Evolutionary conservation across 2,113 vertebrate genomes (phyloP).

Genomic region (Chiloscyllium plagiosum): DNA sequence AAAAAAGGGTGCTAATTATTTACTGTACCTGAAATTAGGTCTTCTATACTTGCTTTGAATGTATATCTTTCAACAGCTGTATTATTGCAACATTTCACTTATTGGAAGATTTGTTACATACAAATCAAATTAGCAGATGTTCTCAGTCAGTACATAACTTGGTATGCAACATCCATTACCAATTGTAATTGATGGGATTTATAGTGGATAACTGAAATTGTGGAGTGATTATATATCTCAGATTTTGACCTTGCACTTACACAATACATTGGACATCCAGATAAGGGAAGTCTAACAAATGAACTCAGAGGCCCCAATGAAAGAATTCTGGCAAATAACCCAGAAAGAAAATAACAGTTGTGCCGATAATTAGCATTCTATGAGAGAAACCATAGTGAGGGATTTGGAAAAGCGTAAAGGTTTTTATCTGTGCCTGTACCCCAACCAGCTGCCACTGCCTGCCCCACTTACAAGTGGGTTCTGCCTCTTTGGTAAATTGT

Average conservation of each 20-base stretch:
- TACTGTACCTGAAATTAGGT: not conserved
- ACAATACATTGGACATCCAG: not conserved
- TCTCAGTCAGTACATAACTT: not conserved
- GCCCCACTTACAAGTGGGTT: not conserved
- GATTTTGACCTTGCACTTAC: not conserved
- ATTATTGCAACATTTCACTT: not conserved
- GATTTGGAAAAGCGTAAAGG: not conserved
- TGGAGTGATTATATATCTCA: not conserved
- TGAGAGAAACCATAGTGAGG: not conserved
- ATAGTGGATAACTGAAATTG: not conserved
- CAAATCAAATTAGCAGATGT: not conserved
- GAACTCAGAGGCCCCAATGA: not conserved
- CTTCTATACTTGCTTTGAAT: not conserved
- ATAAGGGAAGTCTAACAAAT: not conserved
- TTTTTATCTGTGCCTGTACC: not conserved
- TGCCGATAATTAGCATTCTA: not conserved
- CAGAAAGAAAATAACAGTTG: not conserved
- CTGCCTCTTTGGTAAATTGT: not conserved
- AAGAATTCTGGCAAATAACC: not conserved
- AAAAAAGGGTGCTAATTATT: not conserved
- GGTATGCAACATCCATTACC: not conserved
- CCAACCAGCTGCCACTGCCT: not conserved
- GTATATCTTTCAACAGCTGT: not conserved
- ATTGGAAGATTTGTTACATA: no score
- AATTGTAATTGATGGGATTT: not conserved